Percentiles rank a stretch among this genome's conserved stretches.
These are phyloP conservation scores for Globicephala melas DNA, from an alignment of 2,113 vertebrate species.

Conservation along the genomic window DNA sequence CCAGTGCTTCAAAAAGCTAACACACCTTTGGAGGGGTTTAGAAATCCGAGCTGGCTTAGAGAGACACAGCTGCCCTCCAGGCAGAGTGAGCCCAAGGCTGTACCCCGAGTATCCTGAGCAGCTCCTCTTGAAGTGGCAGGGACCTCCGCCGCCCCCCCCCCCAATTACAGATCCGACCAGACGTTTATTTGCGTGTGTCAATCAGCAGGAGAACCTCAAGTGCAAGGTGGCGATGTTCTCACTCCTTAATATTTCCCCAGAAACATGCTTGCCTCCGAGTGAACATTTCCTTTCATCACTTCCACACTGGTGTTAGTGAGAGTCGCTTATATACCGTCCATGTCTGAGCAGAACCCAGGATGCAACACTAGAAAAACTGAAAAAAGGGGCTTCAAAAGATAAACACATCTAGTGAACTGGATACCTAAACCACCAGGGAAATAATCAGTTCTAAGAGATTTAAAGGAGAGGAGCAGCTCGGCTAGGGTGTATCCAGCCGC, in stretches of 20 bases:
- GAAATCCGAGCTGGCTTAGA: neutral
- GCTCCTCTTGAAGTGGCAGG: neutral
- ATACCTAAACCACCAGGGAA: neutral
- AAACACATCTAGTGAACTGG: neutral
- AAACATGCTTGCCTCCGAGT: neutral
- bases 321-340: neutral
- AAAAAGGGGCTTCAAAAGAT: neutral
- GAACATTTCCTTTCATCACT: neutral
- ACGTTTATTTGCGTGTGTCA: rapidly evolving
- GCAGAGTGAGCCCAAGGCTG: neutral
- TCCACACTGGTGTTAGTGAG: neutral
- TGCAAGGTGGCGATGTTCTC: neutral
- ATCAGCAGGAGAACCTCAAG: neutral
- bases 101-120: rapidly evolving
- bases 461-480: neutral
- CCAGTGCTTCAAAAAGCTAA: neutral
- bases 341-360: neutral
- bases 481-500: rapidly evolving
- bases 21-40: neutral
- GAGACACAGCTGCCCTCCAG: neutral
- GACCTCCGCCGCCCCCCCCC: neutral
- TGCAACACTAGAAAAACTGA: neutral
- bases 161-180: neutral
- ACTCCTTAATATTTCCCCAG: neutral
- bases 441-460: neutral